phyloP scores from a whole-genome alignment of 2,113 vertebrate species.

The Chlorodrepanis virens region DNA sequence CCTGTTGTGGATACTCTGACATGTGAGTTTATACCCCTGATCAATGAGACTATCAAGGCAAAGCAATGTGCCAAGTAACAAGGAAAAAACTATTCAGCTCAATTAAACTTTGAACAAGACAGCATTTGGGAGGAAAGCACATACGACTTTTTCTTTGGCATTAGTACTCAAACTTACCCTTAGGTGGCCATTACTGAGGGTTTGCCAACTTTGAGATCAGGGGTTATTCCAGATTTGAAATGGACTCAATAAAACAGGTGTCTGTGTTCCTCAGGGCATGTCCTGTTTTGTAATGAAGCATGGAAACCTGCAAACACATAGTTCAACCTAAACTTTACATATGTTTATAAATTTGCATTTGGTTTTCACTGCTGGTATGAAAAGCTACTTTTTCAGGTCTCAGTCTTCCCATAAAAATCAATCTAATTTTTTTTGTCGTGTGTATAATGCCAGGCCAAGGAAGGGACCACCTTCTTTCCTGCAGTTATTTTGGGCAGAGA shows the following conservation, averaged over 20 bases:
- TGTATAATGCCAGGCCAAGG: neutral
- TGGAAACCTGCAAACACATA: neutral
- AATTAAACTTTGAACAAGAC: neutral
- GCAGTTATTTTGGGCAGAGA: neutral
- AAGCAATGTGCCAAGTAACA: neutral
- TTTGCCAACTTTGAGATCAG: neutral
- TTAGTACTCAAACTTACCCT: neutral
- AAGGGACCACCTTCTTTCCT: neutral
- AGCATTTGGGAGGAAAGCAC: neutral
- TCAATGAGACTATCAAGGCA: fast-evolving
- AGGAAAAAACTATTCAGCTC: neutral
- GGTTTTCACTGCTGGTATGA: neutral
- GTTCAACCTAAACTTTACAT: neutral
- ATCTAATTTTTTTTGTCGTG: neutral
- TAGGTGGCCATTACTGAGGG: neutral
- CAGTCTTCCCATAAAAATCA: neutral
- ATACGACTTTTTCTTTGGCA: neutral
- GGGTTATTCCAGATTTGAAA: neutral
- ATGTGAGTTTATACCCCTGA: neutral
- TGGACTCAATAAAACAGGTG: neutral
- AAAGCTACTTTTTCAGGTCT: neutral
- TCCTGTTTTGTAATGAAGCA: neutral
- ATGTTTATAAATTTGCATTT: neutral
- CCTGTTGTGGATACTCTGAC: neutral
- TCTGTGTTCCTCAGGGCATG: neutral